Base-by-base conservation (phyloP, 2,888 invertebrate genomes). In the Volucella inflata region DNA sequence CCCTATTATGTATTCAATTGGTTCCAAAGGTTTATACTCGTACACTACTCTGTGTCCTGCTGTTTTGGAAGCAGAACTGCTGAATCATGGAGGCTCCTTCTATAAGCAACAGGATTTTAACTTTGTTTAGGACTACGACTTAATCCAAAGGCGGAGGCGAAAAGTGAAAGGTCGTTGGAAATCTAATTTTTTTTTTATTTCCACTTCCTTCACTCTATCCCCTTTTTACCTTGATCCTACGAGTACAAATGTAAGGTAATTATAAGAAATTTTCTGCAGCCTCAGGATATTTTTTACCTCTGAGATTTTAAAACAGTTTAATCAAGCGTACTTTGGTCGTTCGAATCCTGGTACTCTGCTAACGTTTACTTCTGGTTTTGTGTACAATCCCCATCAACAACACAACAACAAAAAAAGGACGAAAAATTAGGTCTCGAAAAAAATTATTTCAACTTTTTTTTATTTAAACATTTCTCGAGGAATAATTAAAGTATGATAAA, bases 221-320 rank as follows among this genome's bases (percentile, higher is more conserved):
- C 40, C 42, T 57, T 36, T 59, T 59, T 12, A 38, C 10, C 50
- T 75, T 78, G 74, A 83, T 78, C 83, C 79, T 64, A 51, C n/a
- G n/a, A n/a, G n/a, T n/a, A n/a, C 70, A 74, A 48, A 57, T 71
- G 80, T 80, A 79, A 84, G 76, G 75, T 80, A 84, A 84, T 84
- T 84, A 84, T 40, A 51, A 11, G n/a, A 36, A 79, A 79, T 78
- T 84, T 6, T 67, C 70, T 48, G 12, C 44, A 55, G 71, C 80
- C 84, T 80, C 57, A 50, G 71, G 84, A 60, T 65, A 50, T 72
- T 84, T 65, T 70, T n/a, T 30, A 14, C 17, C 38, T 71, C 75
- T 65, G 55, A 71, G 80, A 84, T 84, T 76, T 71, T 71, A 75
- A 84, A 84, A 84, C 65, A 80, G 84, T 84, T 84, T 76, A 84